A percentile compares a stretch with the other conserved stretches of the same genome.
Conservation (phyloP, 2,797 vertebrate genomes). For the Poecilia picta region DNA sequence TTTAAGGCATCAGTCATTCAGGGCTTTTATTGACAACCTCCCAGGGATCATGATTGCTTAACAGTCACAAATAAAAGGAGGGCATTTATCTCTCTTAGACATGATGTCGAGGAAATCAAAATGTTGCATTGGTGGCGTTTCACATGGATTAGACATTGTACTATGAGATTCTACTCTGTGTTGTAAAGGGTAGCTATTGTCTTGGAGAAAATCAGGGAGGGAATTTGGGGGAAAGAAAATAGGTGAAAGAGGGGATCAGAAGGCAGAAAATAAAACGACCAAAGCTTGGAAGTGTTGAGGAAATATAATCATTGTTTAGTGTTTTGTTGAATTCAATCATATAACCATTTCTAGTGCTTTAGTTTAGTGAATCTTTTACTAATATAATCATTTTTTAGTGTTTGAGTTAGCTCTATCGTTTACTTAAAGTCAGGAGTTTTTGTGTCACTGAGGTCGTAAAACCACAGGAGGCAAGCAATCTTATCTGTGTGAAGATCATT, state of each 20-base stretch:
- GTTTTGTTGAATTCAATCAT: too few species aligned
- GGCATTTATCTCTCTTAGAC: neutral
- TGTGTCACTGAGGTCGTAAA: too few species aligned
- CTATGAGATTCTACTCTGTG: constrained; percentile 17
- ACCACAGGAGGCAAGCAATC: too few species aligned
- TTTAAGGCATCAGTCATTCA: constrained; percentile 48
- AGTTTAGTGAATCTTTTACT: too few species aligned
- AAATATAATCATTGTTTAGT: too few species aligned
- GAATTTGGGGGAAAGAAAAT: neutral
- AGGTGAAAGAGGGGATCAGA: constrained; percentile 20
- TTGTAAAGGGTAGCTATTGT: constrained; percentile 47
- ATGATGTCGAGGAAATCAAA: neutral
- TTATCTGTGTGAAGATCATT: too few species aligned
- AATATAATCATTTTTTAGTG: too few species aligned
- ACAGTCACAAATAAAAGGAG: neutral
- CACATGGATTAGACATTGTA: constrained; percentile 30
- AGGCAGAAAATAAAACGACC: constrained; percentile 22
- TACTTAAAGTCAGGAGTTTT: too few species aligned
- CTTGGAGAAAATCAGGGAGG: constrained; percentile 23
- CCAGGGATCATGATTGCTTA: constrained; percentile 27
- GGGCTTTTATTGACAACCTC: constrained; percentile 46
- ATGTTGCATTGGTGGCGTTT: neutral
- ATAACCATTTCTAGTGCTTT: too few species aligned
- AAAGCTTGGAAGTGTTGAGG: constrained; percentile 31
- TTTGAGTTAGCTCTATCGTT: too few species aligned